These are phyloP conservation scores for Aegithalos caudatus DNA, from an alignment of 2,113 vertebrate genomes.

Conservation along the genomic window DNA sequence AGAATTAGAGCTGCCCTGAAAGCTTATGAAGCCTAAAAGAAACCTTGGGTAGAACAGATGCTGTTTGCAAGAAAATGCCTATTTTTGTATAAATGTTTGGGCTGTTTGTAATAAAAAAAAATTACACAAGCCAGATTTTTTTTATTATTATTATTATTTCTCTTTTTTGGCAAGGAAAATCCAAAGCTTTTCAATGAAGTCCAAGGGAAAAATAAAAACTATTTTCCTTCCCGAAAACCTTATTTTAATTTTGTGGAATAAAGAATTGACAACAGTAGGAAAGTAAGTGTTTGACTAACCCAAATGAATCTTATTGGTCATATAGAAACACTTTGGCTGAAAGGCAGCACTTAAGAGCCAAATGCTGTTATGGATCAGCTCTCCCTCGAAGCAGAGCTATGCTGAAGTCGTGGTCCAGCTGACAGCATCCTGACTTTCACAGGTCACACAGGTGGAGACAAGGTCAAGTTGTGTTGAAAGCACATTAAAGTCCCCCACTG, in stretches of 20 bases:
- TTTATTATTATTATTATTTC: neutral
- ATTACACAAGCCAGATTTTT: neutral
- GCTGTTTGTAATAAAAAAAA: slow-evolving; percentile 24
- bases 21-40: neutral
- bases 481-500: neutral
- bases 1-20: neutral
- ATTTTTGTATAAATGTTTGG: slow-evolving; percentile 2
- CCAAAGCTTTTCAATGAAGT: neutral
- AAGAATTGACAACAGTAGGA: neutral
- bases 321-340: neutral
- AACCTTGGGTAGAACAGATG: neutral
- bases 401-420: neutral
- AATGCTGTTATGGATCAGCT: neutral
- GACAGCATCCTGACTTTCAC: neutral
- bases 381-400: neutral
- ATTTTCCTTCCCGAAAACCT: neutral
- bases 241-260: neutral
- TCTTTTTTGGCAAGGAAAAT: neutral
- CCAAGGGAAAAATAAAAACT: neutral
- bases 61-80: neutral
- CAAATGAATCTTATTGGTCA: neutral
- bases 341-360: neutral
- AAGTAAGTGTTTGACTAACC: neutral
- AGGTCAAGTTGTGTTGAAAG: neutral
- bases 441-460: neutral